Conservation (phyloP, 2,888 invertebrate species). For the Drosophila anomelani region DNA sequence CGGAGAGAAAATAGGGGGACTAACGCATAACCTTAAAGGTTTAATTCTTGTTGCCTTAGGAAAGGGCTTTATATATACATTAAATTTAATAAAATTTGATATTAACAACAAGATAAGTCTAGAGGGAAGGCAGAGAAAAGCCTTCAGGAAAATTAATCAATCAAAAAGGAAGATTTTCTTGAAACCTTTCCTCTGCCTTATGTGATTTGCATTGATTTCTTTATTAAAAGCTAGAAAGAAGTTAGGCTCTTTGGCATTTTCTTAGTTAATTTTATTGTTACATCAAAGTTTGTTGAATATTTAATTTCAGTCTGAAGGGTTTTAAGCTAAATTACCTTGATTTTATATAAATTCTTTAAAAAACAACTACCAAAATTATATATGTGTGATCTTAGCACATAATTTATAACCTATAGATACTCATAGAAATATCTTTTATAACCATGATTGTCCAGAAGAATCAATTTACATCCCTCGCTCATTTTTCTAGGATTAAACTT, state of each 20-base stretch:
- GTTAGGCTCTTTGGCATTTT: not conserved
- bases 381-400: no score
- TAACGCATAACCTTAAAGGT: no score
- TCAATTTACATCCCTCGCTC: not conserved
- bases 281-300: not conserved
- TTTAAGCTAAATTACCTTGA: not conserved
- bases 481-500: not conserved
- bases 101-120: not conserved
- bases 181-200: no score
- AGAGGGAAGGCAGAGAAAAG: not conserved
- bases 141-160: not conserved
- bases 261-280: no score
- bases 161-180: not conserved
- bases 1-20: constrained; percentile 1
- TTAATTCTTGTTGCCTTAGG: no score
- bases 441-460: not conserved
- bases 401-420: no score
- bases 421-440: not conserved
- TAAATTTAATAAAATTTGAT: not conserved
- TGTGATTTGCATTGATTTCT: no score
- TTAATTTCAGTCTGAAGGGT: not conserved
- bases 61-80: no score
- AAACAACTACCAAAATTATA: no score
- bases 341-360: not conserved
- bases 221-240: not conserved